A percentile compares a stretch with the other conserved stretches of the same genome.
Evolutionary conservation across 2,113 vertebrate genomes (phyloP).

Genomic region (Rutilus rutilus): DNA sequence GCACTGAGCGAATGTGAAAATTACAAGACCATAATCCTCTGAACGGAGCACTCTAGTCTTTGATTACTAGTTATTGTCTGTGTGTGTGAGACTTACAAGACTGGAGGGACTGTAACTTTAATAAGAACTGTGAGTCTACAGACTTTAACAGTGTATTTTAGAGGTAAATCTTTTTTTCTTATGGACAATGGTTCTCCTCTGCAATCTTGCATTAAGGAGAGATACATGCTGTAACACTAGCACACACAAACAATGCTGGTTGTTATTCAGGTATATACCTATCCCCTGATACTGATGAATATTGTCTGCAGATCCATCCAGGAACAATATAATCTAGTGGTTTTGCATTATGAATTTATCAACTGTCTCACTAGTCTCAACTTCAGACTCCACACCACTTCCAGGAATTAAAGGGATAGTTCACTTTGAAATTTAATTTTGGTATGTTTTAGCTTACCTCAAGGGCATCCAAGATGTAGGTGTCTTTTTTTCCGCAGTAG

Average conservation of each 20-base stretch:
- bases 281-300: background rate
- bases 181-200: background rate
- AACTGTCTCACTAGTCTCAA: background rate
- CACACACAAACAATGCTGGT: background rate
- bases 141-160: background rate
- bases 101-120: slow-evolving; percentile 35
- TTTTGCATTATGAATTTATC: background rate
- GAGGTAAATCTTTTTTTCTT: background rate
- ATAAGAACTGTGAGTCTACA: background rate
- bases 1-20: slow-evolving; percentile 7
- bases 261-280: background rate
- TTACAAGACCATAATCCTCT: slow-evolving; percentile 22
- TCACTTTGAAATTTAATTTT: too few species aligned
- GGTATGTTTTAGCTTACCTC: too few species aligned
- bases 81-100: slow-evolving; percentile 40
- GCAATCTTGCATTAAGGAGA: background rate
- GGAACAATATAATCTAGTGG: background rate
- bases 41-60: background rate
- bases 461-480: too few species aligned
- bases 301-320: background rate
- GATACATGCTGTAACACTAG: background rate
- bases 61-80: background rate
- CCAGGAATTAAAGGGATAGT: too few species aligned
- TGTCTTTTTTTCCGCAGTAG: too few species aligned
- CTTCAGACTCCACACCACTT: background rate